Evolutionary conservation across 2,113 vertebrate species (phyloP).

Genomic region (Notechis scutatus): DNA sequence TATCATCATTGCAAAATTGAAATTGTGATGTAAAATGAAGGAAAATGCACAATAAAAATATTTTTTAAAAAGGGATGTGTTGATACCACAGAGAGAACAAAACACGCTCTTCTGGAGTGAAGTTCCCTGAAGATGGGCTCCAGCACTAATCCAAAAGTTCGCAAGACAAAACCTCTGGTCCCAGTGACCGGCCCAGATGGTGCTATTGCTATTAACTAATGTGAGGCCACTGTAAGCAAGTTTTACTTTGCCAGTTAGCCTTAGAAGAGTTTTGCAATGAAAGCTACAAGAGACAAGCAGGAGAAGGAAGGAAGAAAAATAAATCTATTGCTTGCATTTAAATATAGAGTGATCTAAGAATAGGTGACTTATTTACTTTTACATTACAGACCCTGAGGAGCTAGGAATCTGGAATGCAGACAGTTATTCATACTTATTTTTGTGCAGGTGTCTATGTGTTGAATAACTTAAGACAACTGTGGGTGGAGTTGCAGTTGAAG

Average conservation of each 20-base stretch:
- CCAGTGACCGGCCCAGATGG: background rate
- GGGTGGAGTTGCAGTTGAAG: constrained; percentile 36
- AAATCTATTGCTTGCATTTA: constrained; percentile 55
- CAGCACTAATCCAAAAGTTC: background rate
- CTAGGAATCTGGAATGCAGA: constrained; percentile 37
- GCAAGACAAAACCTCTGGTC: background rate
- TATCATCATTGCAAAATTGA: too few relatives aligned
- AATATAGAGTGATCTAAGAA: constrained; percentile 51
- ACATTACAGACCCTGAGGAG: constrained; percentile 40
- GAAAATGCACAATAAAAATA: too few relatives aligned
- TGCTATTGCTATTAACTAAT: constrained; percentile 38
- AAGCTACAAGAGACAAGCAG: constrained; percentile 41
- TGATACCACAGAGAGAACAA: background rate
- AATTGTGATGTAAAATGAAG: too few relatives aligned
- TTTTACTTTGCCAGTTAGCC: constrained; percentile 52
- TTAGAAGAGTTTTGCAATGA: constrained; percentile 43
- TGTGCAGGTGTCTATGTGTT: constrained; percentile 22
- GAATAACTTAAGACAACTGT: constrained; percentile 32
- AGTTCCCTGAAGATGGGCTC: background rate
- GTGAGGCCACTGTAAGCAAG: constrained; percentile 57
- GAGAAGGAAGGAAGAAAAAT: constrained; percentile 42
- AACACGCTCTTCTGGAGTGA: background rate
- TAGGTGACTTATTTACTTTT: constrained; percentile 52
- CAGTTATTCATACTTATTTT: constrained; percentile 27
- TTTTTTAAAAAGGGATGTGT: too few relatives aligned